A percentile compares a stretch with the other conserved stretches of the same genome.
Evolutionary conservation across 2,113 vertebrate genomes (phyloP).

Genomic region (Oceanites oceanicus): DNA sequence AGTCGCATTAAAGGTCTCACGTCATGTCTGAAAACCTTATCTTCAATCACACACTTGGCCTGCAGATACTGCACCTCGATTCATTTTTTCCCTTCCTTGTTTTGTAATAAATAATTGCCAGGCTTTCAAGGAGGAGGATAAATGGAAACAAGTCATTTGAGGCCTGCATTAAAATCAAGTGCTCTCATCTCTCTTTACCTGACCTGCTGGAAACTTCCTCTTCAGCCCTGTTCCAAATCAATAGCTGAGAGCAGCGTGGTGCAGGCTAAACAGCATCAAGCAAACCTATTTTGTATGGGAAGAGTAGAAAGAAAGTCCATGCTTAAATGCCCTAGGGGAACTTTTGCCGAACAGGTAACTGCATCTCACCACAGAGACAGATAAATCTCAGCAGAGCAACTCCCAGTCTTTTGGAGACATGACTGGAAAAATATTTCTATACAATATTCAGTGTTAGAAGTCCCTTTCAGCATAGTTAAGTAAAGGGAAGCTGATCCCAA

Average conservation of each 20-base stretch:
- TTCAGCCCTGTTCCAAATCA: not conserved
- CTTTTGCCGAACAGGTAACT: not conserved
- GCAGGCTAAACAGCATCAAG: not conserved
- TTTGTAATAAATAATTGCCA: constrained; percentile 22
- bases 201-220: constrained; percentile 28
- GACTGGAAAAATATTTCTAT: not conserved
- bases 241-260: not conserved
- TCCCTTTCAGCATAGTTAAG: not conserved
- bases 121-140: not conserved
- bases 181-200: not conserved
- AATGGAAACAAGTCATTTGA: not conserved
- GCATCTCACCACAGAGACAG: not conserved
- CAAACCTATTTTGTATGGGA: not conserved
- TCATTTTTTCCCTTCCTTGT: not conserved
- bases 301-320: not conserved
- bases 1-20: not conserved
- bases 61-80: not conserved
- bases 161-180: not conserved
- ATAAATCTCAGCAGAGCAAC: not conserved
- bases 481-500: not conserved
- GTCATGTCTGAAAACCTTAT: not conserved
- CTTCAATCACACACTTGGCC: not conserved
- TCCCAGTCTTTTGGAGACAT: not conserved
- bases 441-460: not conserved
- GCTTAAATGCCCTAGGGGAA: not conserved